Evolutionary conservation across 1,140 invertebrate genomes (phyloP).

Genomic region (Oreohelix idahoensis): DNA sequence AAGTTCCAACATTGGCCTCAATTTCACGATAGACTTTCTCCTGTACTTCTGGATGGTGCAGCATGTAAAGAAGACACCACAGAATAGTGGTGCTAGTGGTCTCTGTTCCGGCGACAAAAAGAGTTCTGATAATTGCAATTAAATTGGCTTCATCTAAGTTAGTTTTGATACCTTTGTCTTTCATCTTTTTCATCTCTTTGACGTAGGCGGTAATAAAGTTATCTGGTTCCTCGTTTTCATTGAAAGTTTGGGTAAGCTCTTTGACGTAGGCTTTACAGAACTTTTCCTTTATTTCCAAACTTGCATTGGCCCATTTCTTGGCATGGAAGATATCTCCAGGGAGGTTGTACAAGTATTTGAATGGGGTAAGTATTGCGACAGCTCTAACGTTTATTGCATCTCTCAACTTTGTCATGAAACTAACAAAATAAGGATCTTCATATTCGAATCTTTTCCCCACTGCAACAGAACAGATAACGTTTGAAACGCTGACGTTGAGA

Average conservation of each 20-base stretch:
- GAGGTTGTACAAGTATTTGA: neutral
- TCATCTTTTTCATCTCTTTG: neutral
- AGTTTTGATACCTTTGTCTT: neutral
- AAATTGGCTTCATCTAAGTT: constrained; percentile 33
- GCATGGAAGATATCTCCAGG: neutral
- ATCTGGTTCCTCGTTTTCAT: neutral
- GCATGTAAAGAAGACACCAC: constrained; percentile 91
- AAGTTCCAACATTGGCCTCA: neutral
- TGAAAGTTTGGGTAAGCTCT: neutral
- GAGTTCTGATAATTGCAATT: constrained; percentile 74
- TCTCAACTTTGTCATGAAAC: neutral
- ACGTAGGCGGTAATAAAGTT: constrained; percentile 11
- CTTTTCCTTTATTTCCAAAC: neutral
- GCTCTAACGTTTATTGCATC: neutral
- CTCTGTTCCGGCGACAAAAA: constrained; percentile 77
- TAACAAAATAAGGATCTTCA: neutral
- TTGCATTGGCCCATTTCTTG: neutral
- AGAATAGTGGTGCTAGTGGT: constrained; percentile 83
- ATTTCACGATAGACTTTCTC: constrained; percentile 4
- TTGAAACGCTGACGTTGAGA: constrained; percentile 1
- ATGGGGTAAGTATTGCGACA: neutral
- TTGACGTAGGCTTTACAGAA: neutral
- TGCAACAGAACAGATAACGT: constrained; percentile 8
- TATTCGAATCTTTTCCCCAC: constrained; percentile 9
- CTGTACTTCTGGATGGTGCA: constrained; percentile 66